These are phyloP conservation scores for Riparia riparia DNA, from an alignment of 2,113 vertebrate genomes.

Conservation along the genomic window DNA sequence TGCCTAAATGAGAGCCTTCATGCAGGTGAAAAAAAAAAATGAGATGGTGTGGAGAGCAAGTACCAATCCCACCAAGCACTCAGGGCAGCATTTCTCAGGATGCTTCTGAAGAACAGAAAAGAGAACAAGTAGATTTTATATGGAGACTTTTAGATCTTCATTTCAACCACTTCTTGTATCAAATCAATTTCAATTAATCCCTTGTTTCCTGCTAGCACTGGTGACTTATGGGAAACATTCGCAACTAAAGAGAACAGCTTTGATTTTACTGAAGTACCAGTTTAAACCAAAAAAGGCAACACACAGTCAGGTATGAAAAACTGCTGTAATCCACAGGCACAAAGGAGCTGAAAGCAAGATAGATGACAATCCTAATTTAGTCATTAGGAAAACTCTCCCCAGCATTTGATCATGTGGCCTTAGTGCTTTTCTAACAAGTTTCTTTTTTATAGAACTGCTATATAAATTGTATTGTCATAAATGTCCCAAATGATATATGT, in stretches of 20 bases:
- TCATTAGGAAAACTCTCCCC: background rate
- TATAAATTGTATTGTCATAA: slow-evolving; percentile 43
- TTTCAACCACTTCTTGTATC: background rate
- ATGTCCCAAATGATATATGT: slow-evolving; percentile 23
- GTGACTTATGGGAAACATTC: background rate
- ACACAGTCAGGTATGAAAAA: slow-evolving; percentile 35
- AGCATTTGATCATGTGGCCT: background rate
- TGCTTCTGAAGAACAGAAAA: background rate
- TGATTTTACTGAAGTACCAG: slow-evolving; percentile 19
- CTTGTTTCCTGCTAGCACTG: background rate
- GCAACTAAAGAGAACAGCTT: background rate
- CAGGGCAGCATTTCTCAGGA: background rate
- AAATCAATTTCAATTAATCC: background rate
- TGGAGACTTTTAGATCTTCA: background rate
- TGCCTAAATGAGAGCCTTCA: background rate
- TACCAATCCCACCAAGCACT: background rate
- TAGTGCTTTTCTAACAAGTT: background rate
- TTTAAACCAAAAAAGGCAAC: slow-evolving; percentile 57
- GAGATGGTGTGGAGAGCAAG: background rate
- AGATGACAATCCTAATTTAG: background rate
- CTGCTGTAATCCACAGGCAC: background rate
- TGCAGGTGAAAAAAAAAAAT: background rate
- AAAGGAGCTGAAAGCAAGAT: slow-evolving; percentile 10
- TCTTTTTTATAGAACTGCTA: slow-evolving; percentile 3
- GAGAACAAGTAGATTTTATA: background rate